Evolutionary conservation across 2,797 vertebrate genomes (phyloP), one percentile per base, ranked within the genome.

Genomic region (Danio choprae): DNA sequence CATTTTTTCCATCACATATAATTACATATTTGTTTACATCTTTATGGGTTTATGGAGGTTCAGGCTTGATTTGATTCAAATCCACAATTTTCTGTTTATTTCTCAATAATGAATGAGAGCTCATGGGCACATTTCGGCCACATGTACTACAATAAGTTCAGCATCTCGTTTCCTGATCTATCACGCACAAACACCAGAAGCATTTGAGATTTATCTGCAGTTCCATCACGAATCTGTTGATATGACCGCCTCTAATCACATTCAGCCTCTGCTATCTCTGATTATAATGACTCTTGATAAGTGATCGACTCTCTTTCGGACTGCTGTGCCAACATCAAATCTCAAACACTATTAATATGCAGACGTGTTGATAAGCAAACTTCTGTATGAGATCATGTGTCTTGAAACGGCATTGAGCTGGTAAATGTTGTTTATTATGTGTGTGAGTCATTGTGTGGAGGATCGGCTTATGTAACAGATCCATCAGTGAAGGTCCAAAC

Each of bases 251-350:
- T 77, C 43, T 60, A 59, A 60, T 69, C 7, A 59, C 44, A 48
- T 58, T 38, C 29, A 18, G 53, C 4, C 44, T 67, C 8, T 59
- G 43, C 29, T 15, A 20, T 77, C 41, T 4, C 75, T 59, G 75
- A 77, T 77, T 77, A 67, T 62, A 65, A 65, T 77, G 69, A n/a
- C 60, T 60, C 51, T 64, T 64, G 77, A 82, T 75, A 73, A 79
- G 41, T 62, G 58, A 50, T 62, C 22, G 62, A 62, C n/a, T 74
- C 18, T 73, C 62, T 74, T 53, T 69, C 44, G 38, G 65, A 53
- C 58, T 59, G 44, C 56, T 18, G 79, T 9, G 48, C 36, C 40
- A 46, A 55, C 60, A 62, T 58, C 60, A 43, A 4, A 59, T 51
- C 68, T 46, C 20, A 18, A 36, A 50, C 7, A 44, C 40, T 40